Evolutionary conservation across 1,140 invertebrate genomes (phyloP).

Genomic region (Ips typographus): DNA sequence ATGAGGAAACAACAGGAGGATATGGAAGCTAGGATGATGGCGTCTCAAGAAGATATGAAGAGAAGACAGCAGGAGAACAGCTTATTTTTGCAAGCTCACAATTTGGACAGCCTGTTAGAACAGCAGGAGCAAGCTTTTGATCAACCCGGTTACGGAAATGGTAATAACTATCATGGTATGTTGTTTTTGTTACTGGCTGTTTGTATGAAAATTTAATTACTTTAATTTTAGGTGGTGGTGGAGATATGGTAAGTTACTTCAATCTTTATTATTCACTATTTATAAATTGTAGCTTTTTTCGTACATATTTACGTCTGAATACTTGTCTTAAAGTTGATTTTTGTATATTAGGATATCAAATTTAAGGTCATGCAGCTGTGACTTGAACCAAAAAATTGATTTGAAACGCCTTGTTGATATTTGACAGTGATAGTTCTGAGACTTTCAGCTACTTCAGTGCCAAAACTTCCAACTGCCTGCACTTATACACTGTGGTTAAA

Average conservation of each 20-base stretch:
- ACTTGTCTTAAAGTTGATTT: not conserved
- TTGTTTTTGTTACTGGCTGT: not conserved
- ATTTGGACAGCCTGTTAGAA: slow-evolving; percentile 49
- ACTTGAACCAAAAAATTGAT: too few relatives aligned
- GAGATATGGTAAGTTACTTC: slow-evolving; percentile 26
- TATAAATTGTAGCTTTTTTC: not conserved
- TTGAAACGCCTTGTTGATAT: slow-evolving; percentile 19
- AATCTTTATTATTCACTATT: too few relatives aligned
- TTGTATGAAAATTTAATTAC: not conserved
- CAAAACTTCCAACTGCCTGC: not conserved
- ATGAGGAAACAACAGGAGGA: slow-evolving; percentile 49
- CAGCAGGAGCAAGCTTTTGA: slow-evolving; percentile 47
- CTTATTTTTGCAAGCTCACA: slow-evolving; percentile 51
- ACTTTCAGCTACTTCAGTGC: slow-evolving; percentile 23
- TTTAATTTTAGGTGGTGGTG: slow-evolving; percentile 16
- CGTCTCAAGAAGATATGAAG: slow-evolving; percentile 50
- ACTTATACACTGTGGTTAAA: too few relatives aligned
- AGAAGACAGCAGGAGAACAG: slow-evolving; percentile 51
- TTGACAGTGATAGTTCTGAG: slow-evolving; percentile 2
- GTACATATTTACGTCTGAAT: not conserved
- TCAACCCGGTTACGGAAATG: slow-evolving; percentile 20
- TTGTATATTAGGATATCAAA: slow-evolving; percentile 1
- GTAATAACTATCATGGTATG: slow-evolving; percentile 4
- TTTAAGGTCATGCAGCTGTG: not conserved
- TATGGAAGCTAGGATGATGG: slow-evolving; percentile 46